phyloP scores from a whole-genome alignment of 2,113 vertebrate genomes.

The Ailuropoda melanoleuca region DNA sequence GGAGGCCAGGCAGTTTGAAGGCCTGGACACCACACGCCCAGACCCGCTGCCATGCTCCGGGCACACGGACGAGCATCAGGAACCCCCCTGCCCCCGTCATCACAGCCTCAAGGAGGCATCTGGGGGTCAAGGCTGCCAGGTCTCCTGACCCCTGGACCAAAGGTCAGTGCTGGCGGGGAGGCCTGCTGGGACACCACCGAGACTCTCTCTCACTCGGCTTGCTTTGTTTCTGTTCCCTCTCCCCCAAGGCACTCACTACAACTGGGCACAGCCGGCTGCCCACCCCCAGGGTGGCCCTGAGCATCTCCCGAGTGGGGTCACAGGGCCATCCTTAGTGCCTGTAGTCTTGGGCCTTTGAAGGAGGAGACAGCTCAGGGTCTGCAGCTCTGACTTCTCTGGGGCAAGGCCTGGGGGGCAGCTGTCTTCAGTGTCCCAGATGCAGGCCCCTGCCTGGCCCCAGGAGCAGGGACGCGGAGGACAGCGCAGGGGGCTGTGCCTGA shows the following conservation, averaged over 20 bases:
- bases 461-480: background rate
- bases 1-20: fast-evolving
- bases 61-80: fast-evolving
- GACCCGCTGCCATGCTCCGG: no score
- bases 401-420: background rate
- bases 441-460: background rate
- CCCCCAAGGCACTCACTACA: background rate
- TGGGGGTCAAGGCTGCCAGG: background rate
- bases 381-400: background rate
- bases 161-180: fast-evolving
- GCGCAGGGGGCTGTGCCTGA: background rate
- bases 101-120: fast-evolving
- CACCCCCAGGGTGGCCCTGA: background rate
- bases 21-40: fast-evolving
- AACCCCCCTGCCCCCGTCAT: fast-evolving
- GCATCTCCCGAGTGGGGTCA: fast-evolving
- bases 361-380: background rate
- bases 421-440: fast-evolving
- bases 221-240: background rate
- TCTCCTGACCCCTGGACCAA: background rate
- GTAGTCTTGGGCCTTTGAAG: background rate
- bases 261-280: no score
- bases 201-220: fast-evolving
- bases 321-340: background rate
- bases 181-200: background rate